Percentiles rank a stretch among this genome's conserved stretches.
Conservation (phyloP, 1,140 invertebrate species). For the Chlorops oryzae region DNA sequence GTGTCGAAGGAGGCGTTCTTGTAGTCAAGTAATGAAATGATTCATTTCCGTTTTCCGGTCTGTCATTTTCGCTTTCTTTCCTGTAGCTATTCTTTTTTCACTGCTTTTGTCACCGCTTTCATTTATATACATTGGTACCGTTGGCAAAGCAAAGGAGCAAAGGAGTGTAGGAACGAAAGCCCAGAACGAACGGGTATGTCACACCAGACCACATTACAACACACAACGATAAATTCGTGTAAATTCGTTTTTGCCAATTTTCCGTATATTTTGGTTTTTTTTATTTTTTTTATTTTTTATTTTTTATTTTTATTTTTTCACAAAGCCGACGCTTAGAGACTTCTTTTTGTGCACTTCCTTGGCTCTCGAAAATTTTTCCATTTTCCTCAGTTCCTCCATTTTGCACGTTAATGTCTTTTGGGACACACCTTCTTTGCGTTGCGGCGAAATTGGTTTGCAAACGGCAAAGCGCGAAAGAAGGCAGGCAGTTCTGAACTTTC, state of each 20-base stretch:
- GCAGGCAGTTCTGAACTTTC: conserved; percentile 3
- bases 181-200: too few species aligned
- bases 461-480: background rate
- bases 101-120: too few species aligned
- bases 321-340: too few species aligned
- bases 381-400: too few species aligned
- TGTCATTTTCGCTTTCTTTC: background rate
- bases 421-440: conserved; percentile 5
- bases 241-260: background rate
- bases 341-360: too few species aligned
- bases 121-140: too few species aligned
- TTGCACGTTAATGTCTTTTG: conserved; percentile 13
- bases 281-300: background rate
- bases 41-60: conserved; percentile 16
- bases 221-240: background rate
- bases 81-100: too few species aligned
- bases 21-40: conserved; percentile 16
- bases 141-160: too few species aligned
- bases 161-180: too few species aligned
- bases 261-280: background rate
- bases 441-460: background rate
- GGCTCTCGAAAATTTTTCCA: too few species aligned
- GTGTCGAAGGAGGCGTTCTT: conserved; percentile 4
- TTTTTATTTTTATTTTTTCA: background rate
- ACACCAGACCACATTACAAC: too few species aligned